Conservation (phyloP, 2,797 vertebrate species). For the Rhabdophis nuchalis region DNA sequence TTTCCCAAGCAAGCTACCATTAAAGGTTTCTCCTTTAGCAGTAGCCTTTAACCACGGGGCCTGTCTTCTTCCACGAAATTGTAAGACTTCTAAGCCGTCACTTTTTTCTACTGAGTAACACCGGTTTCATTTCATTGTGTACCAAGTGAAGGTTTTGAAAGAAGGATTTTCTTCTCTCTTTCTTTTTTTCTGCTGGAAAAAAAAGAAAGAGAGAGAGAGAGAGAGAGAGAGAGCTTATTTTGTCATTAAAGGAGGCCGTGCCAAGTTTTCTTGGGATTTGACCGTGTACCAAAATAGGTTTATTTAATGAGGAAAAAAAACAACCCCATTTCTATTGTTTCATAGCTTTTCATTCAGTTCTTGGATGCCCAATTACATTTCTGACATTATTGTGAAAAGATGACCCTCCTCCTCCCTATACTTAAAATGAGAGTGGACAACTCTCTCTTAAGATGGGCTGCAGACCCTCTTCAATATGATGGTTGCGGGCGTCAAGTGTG, state of each 20-base stretch:
- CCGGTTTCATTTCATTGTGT: neutral
- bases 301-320: neutral
- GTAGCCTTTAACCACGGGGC: conserved; percentile 32
- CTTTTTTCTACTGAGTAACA: neutral
- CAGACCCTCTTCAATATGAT: neutral
- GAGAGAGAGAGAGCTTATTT: neutral
- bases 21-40: conserved; percentile 56
- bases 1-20: conserved; percentile 61
- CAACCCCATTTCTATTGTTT: neutral
- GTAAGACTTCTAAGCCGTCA: neutral
- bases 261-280: neutral
- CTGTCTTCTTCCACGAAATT: neutral
- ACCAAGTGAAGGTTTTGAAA: neutral
- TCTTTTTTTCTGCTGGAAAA: neutral
- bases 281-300: too few relatives aligned
- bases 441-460: neutral
- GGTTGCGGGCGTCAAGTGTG: neutral
- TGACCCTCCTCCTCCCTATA: neutral
- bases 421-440: neutral
- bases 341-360: neutral
- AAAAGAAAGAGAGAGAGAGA: neutral
- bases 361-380: neutral
- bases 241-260: neutral
- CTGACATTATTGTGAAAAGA: neutral
- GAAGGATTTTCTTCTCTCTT: neutral